Conservation (phyloP, 2,888 invertebrate species). For the Helleia helle region DNA sequence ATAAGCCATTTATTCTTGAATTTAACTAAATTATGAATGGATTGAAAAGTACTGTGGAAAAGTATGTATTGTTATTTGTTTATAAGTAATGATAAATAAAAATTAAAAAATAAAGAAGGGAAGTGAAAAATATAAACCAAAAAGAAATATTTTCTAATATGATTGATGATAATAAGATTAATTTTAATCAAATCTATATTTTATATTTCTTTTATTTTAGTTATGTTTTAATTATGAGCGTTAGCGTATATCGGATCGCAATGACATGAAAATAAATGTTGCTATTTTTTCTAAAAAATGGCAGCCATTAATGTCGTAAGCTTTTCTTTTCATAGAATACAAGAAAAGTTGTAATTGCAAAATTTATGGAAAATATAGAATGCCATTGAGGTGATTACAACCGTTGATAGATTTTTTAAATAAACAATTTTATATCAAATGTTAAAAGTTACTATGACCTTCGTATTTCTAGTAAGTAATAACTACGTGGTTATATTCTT, state of each 20-base stretch:
- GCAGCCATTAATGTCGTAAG: constrained; percentile 71
- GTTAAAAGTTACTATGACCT: constrained; percentile 46
- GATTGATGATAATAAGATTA: too few relatives aligned
- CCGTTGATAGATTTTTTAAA: constrained; percentile 34
- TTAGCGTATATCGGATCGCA: constrained; percentile 19
- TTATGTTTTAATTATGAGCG: neutral
- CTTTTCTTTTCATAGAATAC: constrained; percentile 54
- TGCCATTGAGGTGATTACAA: constrained; percentile 41
- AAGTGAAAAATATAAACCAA: too few relatives aligned
- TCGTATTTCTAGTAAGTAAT: constrained; percentile 52
- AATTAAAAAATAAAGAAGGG: too few relatives aligned
- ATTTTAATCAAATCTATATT: too few relatives aligned
- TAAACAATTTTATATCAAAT: constrained; percentile 36
- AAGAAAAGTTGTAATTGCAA: constrained; percentile 54
- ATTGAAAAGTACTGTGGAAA: too few relatives aligned
- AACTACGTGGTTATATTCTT: constrained; percentile 61
- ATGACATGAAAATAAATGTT: constrained; percentile 42
- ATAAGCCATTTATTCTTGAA: too few relatives aligned
- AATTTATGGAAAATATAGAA: constrained; percentile 48
- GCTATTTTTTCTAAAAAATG: constrained; percentile 57
- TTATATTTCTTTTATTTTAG: too few relatives aligned
- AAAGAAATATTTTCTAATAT: too few relatives aligned
- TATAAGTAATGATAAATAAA: too few relatives aligned
- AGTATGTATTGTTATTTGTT: too few relatives aligned
- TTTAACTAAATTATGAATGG: too few relatives aligned